phyloP scores from a whole-genome alignment of 2,113 vertebrate genomes.

The Chinchilla lanigera region DNA sequence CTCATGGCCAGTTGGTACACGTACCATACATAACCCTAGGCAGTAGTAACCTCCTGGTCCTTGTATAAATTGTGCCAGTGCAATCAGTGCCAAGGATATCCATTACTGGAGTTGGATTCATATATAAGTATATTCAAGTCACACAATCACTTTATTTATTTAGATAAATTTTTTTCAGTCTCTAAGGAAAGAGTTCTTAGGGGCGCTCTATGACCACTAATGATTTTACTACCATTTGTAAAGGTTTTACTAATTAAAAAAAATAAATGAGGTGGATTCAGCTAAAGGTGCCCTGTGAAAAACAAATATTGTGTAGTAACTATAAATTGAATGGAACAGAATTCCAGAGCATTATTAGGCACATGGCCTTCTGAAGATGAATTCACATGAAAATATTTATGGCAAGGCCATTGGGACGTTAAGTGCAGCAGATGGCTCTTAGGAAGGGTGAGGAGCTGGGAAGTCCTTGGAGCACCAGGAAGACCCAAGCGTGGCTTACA shows the following conservation, averaged over 20 bases:
- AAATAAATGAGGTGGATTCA: neutral
- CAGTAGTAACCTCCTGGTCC: neutral
- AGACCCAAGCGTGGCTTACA: neutral
- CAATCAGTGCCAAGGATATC: neutral
- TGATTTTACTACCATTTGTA: conserved; percentile 22
- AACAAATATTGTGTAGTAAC: conserved; percentile 35
- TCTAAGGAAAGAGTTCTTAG: neutral
- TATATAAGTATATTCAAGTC: conserved; percentile 58
- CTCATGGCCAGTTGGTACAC: neutral
- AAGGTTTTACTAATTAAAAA: conserved; percentile 26
- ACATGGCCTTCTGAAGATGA: conserved; percentile 8
- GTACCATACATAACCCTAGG: conserved; percentile 1
- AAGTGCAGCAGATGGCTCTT: neutral
- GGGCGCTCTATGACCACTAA: neutral
- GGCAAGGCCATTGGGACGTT: neutral
- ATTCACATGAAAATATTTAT: conserved; percentile 36
- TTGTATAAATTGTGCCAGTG: neutral
- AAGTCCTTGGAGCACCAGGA: neutral
- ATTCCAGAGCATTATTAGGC: conserved; percentile 49
- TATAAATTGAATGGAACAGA: neutral
- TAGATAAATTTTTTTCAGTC: conserved; percentile 44
- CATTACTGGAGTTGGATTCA: conserved; percentile 47
- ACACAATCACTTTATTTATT: conserved; percentile 42
- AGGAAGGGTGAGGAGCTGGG: neutral
- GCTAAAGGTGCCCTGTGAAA: conserved; percentile 11